A percentile compares a stretch with the other conserved stretches of the same genome.
These are phyloP conservation scores for Scaptomyza parva DNA, from an alignment of 2,888 invertebrate species.

Conservation along the genomic window DNA sequence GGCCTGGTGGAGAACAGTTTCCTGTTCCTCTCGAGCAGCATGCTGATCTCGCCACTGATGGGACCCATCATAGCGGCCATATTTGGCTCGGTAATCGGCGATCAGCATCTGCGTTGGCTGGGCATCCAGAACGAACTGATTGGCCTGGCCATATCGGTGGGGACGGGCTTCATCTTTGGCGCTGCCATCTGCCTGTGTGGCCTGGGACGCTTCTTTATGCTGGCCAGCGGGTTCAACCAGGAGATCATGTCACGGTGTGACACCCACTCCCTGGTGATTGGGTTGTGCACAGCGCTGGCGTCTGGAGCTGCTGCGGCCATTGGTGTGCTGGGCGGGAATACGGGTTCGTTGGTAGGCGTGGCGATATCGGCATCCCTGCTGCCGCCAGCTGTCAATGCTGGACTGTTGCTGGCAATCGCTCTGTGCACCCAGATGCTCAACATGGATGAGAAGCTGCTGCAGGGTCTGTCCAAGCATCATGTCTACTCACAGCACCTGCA, in stretches of 20 bases:
- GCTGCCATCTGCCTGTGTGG: slow-evolving; percentile 85
- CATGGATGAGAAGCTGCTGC: slow-evolving; percentile 82
- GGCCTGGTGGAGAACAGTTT: slow-evolving; percentile 91
- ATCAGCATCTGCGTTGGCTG: slow-evolving; percentile 87
- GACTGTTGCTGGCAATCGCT: slow-evolving; percentile 88
- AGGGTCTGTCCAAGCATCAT: slow-evolving; percentile 80
- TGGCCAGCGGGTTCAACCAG: slow-evolving; percentile 87
- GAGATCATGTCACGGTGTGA: slow-evolving; percentile 89
- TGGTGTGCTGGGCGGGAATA: slow-evolving; percentile 90
- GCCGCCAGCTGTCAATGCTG: slow-evolving; percentile 92
- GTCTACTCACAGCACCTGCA: slow-evolving; percentile 87
- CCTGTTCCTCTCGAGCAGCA: slow-evolving; percentile 90
- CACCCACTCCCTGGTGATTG: slow-evolving; percentile 88
- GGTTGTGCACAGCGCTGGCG: slow-evolving; percentile 89
- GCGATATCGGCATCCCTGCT: slow-evolving; percentile 92
- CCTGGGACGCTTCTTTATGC: slow-evolving; percentile 86
- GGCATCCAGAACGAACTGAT: slow-evolving; percentile 89
- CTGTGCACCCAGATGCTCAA: slow-evolving; percentile 85
- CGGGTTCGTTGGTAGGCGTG: slow-evolving; percentile 91
- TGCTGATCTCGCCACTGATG: slow-evolving; percentile 92
- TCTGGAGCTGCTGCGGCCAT: slow-evolving; percentile 91
- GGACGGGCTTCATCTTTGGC: slow-evolving; percentile 89
- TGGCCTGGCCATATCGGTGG: slow-evolving; percentile 88
- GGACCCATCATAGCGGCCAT: slow-evolving; percentile 91
- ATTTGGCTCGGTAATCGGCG: slow-evolving; percentile 89